These are phyloP conservation scores for Bathynomus jamesi DNA, from an alignment of 1,140 invertebrate species.

Conservation along the genomic window DNA sequence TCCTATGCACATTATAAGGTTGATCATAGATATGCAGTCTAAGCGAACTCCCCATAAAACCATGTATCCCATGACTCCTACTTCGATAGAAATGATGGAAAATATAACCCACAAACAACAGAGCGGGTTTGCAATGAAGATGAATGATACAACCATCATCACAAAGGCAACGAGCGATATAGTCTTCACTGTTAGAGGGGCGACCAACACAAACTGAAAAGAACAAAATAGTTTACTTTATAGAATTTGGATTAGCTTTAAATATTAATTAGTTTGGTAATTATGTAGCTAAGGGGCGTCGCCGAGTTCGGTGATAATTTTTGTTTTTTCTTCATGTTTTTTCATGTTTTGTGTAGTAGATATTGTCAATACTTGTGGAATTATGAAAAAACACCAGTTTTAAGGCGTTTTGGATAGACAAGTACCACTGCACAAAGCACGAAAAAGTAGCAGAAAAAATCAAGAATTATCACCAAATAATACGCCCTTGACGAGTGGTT, in stretches of 20 bases:
- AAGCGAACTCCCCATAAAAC: constrained; percentile 88
- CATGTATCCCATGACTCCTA: constrained; percentile 94
- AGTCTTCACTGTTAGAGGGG: constrained; percentile 85
- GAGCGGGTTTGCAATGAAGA: constrained; percentile 90
- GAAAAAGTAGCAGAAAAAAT: no score
- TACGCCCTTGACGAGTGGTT: no score
- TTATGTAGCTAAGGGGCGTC: no score
- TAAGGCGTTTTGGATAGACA: no score
- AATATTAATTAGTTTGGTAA: no score
- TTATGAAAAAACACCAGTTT: no score
- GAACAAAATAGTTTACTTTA: constrained; percentile 24
- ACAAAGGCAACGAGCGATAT: constrained; percentile 85
- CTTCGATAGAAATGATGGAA: constrained; percentile 91
- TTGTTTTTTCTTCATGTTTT: no score
- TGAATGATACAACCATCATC: constrained; percentile 91
- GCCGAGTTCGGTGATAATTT: no score
- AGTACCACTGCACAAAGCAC: no score
- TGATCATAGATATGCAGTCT: constrained; percentile 97
- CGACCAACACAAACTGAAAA: constrained; percentile 79
- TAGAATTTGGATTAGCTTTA: not conserved
- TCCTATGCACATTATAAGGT: constrained; percentile 96
- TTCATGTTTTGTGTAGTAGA: no score
- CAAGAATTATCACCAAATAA: no score
- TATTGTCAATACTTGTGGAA: no score
- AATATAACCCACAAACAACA: constrained; percentile 92